Evolutionary conservation across 2,113 vertebrate species (phyloP).

Genomic region (Pagrus major): DNA sequence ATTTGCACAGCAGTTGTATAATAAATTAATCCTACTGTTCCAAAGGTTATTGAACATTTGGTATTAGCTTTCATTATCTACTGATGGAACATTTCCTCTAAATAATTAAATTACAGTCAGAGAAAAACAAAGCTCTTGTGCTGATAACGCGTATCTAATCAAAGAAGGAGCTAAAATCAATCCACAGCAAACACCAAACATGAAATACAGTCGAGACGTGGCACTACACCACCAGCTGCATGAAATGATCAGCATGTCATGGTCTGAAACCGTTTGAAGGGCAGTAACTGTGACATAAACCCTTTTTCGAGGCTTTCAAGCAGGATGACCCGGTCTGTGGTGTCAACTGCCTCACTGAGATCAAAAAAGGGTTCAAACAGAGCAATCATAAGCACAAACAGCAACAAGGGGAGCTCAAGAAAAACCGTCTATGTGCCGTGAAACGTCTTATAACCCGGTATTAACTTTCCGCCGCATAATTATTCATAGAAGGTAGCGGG

Average conservation of each 20-base stretch:
- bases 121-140: constrained; percentile 4
- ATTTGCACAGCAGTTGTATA: constrained; percentile 12
- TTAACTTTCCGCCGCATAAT: constrained; percentile 20
- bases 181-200: constrained; percentile 17
- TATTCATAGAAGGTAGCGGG: constrained; percentile 37
- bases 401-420: constrained; percentile 12
- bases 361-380: constrained; percentile 57
- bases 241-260: constrained; percentile 40
- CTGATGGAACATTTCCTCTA: constrained; percentile 22
- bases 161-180: constrained; percentile 14
- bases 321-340: constrained; percentile 44
- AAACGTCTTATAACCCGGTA: constrained; percentile 29
- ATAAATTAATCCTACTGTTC: constrained; percentile 28
- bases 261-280: constrained; percentile 51
- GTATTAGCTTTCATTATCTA: constrained; percentile 24
- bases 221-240: not conserved
- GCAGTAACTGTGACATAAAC: constrained; percentile 58
- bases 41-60: constrained; percentile 24
- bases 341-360: constrained; percentile 56
- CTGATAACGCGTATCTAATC: constrained; percentile 27
- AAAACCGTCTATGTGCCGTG: not conserved
- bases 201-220: constrained; percentile 13
- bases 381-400: constrained; percentile 50
- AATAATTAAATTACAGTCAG: constrained; percentile 37
- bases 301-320: constrained; percentile 60